Evolutionary conservation across 2,797 vertebrate species (phyloP).

Genomic region (Semaprochilodus insignis): DNA sequence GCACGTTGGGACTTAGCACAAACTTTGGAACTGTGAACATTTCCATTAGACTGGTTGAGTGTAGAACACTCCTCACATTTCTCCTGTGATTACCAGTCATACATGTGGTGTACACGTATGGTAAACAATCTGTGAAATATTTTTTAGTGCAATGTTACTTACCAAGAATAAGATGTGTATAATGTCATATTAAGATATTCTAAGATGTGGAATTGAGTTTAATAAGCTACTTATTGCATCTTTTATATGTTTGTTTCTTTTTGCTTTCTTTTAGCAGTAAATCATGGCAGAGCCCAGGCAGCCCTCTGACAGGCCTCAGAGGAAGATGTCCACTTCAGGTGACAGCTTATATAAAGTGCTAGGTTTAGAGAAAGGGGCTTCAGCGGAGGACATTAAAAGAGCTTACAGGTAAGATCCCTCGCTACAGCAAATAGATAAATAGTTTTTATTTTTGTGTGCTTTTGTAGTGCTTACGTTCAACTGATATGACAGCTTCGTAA

Average conservation of each 20-base stretch:
- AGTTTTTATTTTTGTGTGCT: too few species aligned
- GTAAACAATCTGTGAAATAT: too few species aligned
- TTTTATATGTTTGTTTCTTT: neutral
- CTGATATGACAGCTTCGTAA: neutral
- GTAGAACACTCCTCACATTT: too few species aligned
- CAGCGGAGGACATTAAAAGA: constrained; percentile 89
- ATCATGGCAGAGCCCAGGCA: constrained; percentile 81
- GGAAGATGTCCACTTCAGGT: constrained; percentile 87
- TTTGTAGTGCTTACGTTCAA: too few species aligned
- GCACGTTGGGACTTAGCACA: neutral
- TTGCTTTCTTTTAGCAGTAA: constrained; percentile 68
- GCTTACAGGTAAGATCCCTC: constrained; percentile 84
- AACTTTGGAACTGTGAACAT: neutral
- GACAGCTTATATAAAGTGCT: constrained; percentile 88
- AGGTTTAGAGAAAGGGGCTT: constrained; percentile 89
- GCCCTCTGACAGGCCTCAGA: constrained; percentile 73
- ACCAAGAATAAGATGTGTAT: neutral
- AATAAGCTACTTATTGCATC: neutral
- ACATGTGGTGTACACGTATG: too few species aligned
- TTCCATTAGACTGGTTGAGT: neutral
- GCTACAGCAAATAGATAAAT: neutral
- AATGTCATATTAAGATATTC: neutral
- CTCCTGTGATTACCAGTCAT: too few species aligned
- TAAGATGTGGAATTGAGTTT: neutral
- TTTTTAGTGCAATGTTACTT: neutral